phyloP scores from a whole-genome alignment of 2,797 vertebrate genomes.

The Salarias fasciatus region DNA sequence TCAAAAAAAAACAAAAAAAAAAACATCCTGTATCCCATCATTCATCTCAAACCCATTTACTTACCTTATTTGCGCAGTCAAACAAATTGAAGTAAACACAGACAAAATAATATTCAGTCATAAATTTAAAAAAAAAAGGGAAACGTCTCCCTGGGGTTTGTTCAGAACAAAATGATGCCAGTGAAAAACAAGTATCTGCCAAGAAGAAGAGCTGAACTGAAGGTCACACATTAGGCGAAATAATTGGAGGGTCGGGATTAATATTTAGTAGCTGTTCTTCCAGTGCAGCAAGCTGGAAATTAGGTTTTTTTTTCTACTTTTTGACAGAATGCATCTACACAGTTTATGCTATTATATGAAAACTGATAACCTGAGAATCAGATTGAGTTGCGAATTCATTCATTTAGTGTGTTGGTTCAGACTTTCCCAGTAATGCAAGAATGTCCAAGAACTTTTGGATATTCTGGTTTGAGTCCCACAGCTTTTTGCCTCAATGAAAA shows the following conservation, averaged over 20 bases:
- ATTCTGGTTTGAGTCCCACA: background rate
- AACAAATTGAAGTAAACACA: constrained; percentile 15
- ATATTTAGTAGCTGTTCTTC: background rate
- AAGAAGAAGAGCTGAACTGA: background rate
- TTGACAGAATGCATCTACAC: no score
- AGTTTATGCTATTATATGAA: background rate
- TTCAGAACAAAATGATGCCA: constrained; percentile 3
- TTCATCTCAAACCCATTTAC: constrained; percentile 20
- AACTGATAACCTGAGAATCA: constrained; percentile 2
- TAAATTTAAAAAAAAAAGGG: constrained; percentile 3
- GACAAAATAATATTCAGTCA: background rate
- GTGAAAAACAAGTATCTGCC: background rate
- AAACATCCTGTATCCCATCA: background rate
- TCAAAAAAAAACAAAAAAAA: background rate
- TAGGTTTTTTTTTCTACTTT: background rate
- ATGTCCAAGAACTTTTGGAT: no score
- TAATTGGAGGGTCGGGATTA: background rate
- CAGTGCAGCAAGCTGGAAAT: background rate
- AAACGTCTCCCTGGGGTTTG: constrained; percentile 2
- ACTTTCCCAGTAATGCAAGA: no score
- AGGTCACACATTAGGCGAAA: background rate
- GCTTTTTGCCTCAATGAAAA: constrained; percentile 29
- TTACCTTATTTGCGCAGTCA: constrained; percentile 18
- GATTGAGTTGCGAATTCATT: background rate
- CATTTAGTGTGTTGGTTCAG: no score